Evolutionary conservation across 2,888 invertebrate genomes (phyloP).

Genomic region (Drosophila diplacantha): DNA sequence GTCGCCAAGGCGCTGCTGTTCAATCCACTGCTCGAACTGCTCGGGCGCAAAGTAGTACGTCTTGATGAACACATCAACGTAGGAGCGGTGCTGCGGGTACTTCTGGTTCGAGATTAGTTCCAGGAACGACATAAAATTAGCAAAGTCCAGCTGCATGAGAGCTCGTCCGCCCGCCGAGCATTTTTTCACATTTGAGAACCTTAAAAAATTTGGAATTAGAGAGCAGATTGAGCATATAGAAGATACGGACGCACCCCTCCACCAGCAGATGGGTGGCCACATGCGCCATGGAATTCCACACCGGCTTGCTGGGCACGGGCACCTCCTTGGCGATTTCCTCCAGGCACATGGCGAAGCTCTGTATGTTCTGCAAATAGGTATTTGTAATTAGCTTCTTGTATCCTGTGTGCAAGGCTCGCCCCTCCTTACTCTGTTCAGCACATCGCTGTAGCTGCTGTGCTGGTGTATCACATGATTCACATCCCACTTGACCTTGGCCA

Average conservation of each 20-base stretch:
- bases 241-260: conserved; percentile 83
- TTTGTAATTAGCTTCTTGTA: not conserved
- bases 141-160: conserved; percentile 98
- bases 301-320: conserved; percentile 83
- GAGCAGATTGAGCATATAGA: not conserved
- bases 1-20: conserved; percentile 88
- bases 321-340: conserved; percentile 85
- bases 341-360: conserved; percentile 87
- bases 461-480: conserved; percentile 96
- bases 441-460: conserved; percentile 92
- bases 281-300: conserved; percentile 94
- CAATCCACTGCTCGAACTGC: conserved; percentile 92
- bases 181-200: conserved; percentile 91
- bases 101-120: conserved; percentile 90
- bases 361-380: conserved; percentile 76
- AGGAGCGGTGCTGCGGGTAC: conserved; percentile 91
- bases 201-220: conserved; percentile 63
- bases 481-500: conserved; percentile 96
- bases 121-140: conserved; percentile 93
- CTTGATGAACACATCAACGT: conserved; percentile 96
- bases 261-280: conserved; percentile 92
- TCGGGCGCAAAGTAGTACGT: conserved; percentile 95
- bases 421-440: conserved; percentile 81
- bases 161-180: conserved; percentile 98
- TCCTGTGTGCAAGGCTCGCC: not conserved